Percentiles rank a stretch among this genome's conserved stretches.
Conservation (phyloP, 2,113 vertebrate genomes). For the Brachionichthys hirsutus region DNA sequence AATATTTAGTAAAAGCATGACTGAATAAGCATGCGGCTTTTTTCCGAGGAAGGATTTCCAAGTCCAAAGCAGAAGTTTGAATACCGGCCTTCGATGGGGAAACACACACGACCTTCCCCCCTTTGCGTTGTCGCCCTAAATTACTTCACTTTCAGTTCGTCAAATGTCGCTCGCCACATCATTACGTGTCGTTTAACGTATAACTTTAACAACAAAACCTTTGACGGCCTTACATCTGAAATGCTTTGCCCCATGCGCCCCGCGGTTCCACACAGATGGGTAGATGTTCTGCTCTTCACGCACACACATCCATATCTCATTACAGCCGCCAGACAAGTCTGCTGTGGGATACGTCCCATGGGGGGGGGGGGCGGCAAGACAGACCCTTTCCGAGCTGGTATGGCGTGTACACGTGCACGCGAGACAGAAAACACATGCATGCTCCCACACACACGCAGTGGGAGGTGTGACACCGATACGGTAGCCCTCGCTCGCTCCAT, state of each 20-base stretch:
- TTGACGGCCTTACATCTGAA: slow-evolving; percentile 51
- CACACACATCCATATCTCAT: slow-evolving; percentile 55
- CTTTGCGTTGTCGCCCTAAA: slow-evolving; percentile 50
- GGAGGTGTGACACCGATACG: slow-evolving; percentile 61
- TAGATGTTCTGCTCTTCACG: slow-evolving; percentile 40
- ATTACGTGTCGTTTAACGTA: slow-evolving; percentile 39
- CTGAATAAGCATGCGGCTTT: slow-evolving; percentile 65
- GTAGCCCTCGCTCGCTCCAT: slow-evolving; percentile 60
- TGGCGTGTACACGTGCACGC: slow-evolving; percentile 1
- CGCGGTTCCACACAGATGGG: slow-evolving; percentile 38
- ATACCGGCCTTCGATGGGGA: slow-evolving; percentile 26
- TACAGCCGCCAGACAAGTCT: slow-evolving; percentile 69
- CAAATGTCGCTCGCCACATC: slow-evolving; percentile 39
- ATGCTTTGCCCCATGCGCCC: slow-evolving; percentile 31
- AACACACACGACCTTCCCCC: slow-evolving; percentile 31
- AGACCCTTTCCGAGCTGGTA: slow-evolving; percentile 54
- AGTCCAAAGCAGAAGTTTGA: slow-evolving; percentile 26
- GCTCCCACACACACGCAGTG: slow-evolving; percentile 41
- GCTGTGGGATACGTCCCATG: slow-evolving; percentile 55
- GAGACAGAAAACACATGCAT: slow-evolving; percentile 11
- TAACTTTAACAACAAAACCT: slow-evolving; percentile 44
- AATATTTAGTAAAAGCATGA: slow-evolving; percentile 73
- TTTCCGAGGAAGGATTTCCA: slow-evolving; percentile 50
- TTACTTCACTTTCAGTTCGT: slow-evolving; percentile 41
- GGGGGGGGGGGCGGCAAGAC: slow-evolving; percentile 51